Evolutionary conservation across 92 coral and sea anemone species (phyloP), one percentile per base, ranked within the genome.

Genomic region (Bergia puertoricense): DNA sequence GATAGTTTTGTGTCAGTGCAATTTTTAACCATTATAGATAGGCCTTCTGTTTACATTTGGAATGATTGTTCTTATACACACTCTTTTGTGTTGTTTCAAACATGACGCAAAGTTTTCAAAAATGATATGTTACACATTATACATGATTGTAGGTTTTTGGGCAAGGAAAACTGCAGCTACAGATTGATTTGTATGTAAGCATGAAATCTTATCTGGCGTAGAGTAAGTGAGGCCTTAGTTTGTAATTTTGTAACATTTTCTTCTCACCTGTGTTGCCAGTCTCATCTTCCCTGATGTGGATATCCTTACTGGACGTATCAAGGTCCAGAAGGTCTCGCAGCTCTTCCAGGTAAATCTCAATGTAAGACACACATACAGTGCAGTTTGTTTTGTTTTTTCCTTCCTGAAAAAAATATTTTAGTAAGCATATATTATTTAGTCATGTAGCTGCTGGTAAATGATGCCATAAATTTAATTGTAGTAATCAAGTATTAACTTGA

Each of bases 331-430:
- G 91, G 65, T 97, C 99, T 71, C 96, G 86, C 51, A 97, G 71
- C 89, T 97, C 99, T 77, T 97, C 99, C 90, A 97, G 86, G 85
- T 97, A 97, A 48, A 97, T 97, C 86, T 97, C 99, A 71, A 97
- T 92, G 62, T 97, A 97, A 1, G 99, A 97, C 56, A 96, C 97
- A 90, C 94, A 93, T 46, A 95, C 93, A 14, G 83, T 92, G 86
- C 92, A 97, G 39, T 91, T 92, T 38, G 85, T 73, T 81, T 94
- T 95, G 86, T 95, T 88, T 69, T 93, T 88, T 88, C 81, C 84
- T 78, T 95, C 98, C 99, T 97, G 81, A 2, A 45, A 50, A 50
- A 51, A n/a, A n/a, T n/a, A n/a, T n/a, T n/a, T n/a, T n/a, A n/a
- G n/a, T n/a, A n/a, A n/a, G n/a, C 78, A 74, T 13, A 74, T 22